phyloP scores from a whole-genome alignment of 2,113 vertebrate species.

The Misgurnus anguillicaudatus region DNA sequence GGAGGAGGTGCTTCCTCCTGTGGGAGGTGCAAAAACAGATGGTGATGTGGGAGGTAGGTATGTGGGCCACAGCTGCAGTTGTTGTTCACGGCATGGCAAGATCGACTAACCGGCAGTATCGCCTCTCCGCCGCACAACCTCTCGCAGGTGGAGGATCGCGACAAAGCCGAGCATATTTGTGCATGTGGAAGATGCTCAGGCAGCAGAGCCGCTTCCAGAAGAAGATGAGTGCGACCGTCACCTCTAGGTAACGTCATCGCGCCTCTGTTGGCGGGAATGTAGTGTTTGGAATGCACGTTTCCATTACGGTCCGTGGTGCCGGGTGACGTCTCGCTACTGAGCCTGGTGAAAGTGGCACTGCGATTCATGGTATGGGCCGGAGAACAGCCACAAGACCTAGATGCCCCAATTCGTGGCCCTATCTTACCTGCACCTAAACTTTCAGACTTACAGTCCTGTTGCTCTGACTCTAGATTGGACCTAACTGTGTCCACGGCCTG shows the following conservation, averaged over 20 bases:
- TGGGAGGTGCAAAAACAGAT: conserved; percentile 78
- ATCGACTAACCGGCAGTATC: conserved; percentile 65
- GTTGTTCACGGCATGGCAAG: conserved; percentile 69
- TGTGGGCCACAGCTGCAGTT: conserved; percentile 71
- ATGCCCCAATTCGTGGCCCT: conserved; percentile 65
- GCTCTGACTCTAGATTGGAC: conserved; percentile 80
- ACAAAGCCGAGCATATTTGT: conserved; percentile 62
- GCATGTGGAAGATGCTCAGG: conserved; percentile 67
- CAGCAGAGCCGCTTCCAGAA: conserved; percentile 79
- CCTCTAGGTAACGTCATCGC: conserved; percentile 70
- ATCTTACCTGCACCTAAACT: conserved; percentile 78
- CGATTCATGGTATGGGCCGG: conserved; percentile 89
- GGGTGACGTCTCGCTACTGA: conserved; percentile 80
- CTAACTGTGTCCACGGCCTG: conserved; percentile 88
- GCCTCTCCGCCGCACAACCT: conserved; percentile 74
- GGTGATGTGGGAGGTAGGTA: conserved; percentile 73
- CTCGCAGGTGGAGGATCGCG: conserved; percentile 80
- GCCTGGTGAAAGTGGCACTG: conserved; percentile 83
- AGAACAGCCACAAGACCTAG: conserved; percentile 87
- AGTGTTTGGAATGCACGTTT: conserved; percentile 60
- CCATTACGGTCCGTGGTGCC: conserved; percentile 74
- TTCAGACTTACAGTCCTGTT: conserved; percentile 87
- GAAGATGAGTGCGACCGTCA: conserved; percentile 76
- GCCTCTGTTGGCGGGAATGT: conserved; percentile 46
- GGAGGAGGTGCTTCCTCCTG: conserved; percentile 81